phyloP scores from a whole-genome alignment of 2,113 vertebrate species.

The Stercorarius parasiticus region DNA sequence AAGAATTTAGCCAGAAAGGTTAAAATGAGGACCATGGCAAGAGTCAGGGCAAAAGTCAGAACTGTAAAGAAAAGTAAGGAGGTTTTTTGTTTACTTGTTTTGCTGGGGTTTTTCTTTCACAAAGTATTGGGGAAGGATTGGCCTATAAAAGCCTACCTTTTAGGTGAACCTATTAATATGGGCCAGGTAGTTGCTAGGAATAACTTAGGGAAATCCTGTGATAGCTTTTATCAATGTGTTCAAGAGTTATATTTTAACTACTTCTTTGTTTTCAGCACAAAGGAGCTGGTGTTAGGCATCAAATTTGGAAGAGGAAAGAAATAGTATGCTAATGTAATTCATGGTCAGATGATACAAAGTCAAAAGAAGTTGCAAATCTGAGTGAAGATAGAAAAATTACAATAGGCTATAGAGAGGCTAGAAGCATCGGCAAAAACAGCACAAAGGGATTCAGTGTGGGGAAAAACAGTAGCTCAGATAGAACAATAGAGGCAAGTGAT shows the following conservation, averaged over 20 bases:
- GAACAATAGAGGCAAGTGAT: slow-evolving; percentile 64
- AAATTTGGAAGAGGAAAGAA: slow-evolving; percentile 43
- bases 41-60: background rate
- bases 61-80: background rate
- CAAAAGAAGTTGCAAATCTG: slow-evolving; percentile 63
- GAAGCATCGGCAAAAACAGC: slow-evolving; percentile 8
- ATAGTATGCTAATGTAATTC: slow-evolving; percentile 53
- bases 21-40: background rate
- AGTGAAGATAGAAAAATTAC: slow-evolving; percentile 50
- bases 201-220: background rate
- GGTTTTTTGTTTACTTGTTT: background rate
- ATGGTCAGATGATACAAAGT: slow-evolving; percentile 59
- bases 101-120: background rate
- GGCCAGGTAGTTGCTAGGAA: background rate
- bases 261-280: slow-evolving; percentile 46
- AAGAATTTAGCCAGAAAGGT: background rate
- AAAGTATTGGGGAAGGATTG: background rate
- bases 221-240: background rate
- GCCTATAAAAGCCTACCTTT: background rate
- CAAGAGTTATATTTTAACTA: slow-evolving; percentile 36
- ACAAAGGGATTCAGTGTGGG: slow-evolving; percentile 50
- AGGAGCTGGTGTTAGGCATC: slow-evolving; percentile 23
- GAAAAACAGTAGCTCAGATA: slow-evolving; percentile 39
- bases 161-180: background rate
- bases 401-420: slow-evolving; percentile 37